Evolutionary conservation across 2,113 vertebrate genomes (phyloP).

Genomic region (Ceyx margarethae): DNA sequence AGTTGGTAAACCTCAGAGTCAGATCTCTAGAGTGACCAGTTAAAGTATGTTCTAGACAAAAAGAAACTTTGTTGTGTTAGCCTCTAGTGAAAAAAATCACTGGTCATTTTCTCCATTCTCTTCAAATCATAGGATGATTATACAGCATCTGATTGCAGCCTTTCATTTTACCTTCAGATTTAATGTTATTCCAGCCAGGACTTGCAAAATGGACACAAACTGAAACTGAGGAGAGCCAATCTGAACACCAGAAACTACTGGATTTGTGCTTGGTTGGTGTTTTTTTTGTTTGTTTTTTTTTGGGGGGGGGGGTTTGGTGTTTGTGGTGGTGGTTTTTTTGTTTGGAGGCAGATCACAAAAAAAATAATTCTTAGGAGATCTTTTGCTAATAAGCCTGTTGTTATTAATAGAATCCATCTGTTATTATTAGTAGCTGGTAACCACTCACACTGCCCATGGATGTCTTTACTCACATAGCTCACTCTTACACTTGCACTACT

Average conservation of each 20-base stretch:
- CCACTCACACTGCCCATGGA: neutral
- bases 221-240: neutral
- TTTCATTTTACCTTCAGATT: neutral
- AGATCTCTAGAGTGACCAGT: neutral
- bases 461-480: neutral
- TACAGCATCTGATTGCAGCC: neutral
- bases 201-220: neutral
- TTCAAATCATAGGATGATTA: neutral
- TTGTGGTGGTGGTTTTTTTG: too few relatives aligned
- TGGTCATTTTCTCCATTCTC: neutral
- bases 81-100: neutral
- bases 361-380: neutral
- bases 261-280: too few relatives aligned
- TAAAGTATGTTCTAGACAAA: neutral
- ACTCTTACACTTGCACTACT: neutral
- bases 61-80: neutral
- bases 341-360: neutral
- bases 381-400: neutral
- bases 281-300: neutral
- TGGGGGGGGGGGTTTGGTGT: too few relatives aligned
- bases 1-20: neutral
- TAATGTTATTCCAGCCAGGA: neutral
- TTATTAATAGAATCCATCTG: neutral
- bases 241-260: neutral
- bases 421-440: neutral